These are phyloP conservation scores for Holotrichia oblita DNA, from an alignment of 1,140 invertebrate species.

Conservation along the genomic window DNA sequence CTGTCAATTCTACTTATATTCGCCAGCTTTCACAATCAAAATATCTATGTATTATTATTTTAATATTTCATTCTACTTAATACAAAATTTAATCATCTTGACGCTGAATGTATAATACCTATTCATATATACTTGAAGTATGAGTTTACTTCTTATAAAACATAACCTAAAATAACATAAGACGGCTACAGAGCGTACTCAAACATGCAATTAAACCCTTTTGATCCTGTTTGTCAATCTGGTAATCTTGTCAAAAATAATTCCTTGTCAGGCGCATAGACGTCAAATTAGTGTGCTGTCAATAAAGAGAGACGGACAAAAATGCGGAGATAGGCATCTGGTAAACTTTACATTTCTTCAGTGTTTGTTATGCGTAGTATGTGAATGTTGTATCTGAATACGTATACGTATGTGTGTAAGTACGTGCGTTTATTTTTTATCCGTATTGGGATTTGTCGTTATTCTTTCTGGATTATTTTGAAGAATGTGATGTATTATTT, in stretches of 20 bases:
- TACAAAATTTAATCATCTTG: neutral
- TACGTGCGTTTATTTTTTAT: neutral
- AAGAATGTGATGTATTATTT: neutral
- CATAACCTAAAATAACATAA: neutral
- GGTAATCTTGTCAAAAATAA: slow-evolving; percentile 57
- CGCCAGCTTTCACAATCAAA: no score
- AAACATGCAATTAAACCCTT: slow-evolving; percentile 53
- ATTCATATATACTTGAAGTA: neutral
- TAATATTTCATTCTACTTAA: neutral
- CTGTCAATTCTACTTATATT: no score
- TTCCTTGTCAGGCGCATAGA: slow-evolving; percentile 51
- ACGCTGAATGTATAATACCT: neutral
- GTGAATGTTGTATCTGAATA: neutral
- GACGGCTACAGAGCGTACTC: slow-evolving; percentile 30
- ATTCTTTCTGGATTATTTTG: neutral
- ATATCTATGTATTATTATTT: neutral
- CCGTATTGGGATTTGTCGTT: neutral
- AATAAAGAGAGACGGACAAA: slow-evolving; percentile 26
- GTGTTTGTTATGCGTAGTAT: neutral
- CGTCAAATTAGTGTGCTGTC: slow-evolving; percentile 51
- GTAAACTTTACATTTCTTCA: slow-evolving; percentile 5
- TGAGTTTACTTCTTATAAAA: neutral
- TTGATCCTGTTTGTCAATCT: slow-evolving; percentile 57
- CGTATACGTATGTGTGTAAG: neutral
- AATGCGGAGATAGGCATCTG: slow-evolving; percentile 21